Conservation (phyloP, 2,888 invertebrate genomes). For the Mythimna impura region DNA sequence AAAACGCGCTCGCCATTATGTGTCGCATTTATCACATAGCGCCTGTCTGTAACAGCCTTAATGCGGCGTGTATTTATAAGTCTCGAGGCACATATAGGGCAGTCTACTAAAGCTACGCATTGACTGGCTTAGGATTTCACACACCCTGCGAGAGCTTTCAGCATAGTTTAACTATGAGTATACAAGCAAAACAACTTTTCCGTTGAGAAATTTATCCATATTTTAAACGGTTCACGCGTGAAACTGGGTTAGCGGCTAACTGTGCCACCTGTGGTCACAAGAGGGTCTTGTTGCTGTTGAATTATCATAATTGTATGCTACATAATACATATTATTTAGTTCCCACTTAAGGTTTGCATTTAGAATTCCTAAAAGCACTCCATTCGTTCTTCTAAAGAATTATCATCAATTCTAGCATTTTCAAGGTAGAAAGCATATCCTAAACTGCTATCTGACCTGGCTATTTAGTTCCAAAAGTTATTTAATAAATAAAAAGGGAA, state of each 20-base stretch:
- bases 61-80: conserved; percentile 56
- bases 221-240: conserved; percentile 77
- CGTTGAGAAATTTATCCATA: conserved; percentile 75
- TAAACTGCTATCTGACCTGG: too few species aligned
- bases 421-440: background rate
- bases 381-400: background rate
- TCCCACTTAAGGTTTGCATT: conserved; percentile 14
- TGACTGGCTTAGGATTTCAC: conserved; percentile 66
- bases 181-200: conserved; percentile 65
- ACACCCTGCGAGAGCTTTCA: conserved; percentile 70
- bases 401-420: background rate
- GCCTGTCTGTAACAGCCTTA: background rate
- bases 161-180: conserved; percentile 73
- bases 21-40: background rate
- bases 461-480: too few species aligned
- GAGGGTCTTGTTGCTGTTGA: conserved; percentile 47
- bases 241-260: conserved; percentile 79
- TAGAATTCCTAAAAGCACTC: conserved; percentile 9
- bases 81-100: conserved; percentile 62
- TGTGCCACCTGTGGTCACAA: conserved; percentile 80
- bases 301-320: conserved; percentile 42
- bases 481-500: too few species aligned
- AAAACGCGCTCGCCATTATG: background rate
- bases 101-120: conserved; percentile 62
- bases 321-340: conserved; percentile 25